These are phyloP conservation scores for Homarus americanus DNA, from an alignment of 1,140 invertebrate species.

Conservation along the genomic window DNA sequence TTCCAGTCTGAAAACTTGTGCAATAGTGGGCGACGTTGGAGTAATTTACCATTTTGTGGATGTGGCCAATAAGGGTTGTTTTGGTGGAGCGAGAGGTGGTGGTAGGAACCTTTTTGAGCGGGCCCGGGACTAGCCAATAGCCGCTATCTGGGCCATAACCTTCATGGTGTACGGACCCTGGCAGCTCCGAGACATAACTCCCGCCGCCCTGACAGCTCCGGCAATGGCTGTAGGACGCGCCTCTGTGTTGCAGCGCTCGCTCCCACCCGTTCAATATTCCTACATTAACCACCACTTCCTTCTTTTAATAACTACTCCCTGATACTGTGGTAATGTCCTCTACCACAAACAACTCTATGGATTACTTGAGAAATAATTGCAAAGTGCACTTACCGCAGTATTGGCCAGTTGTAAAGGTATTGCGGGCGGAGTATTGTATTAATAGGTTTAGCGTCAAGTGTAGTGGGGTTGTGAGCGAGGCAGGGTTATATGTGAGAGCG, in stretches of 20 bases:
- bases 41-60: not conserved
- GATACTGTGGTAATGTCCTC: not conserved
- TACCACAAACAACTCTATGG: no score
- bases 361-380: no score
- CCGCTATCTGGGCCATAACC: conserved; percentile 48
- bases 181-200: conserved; percentile 46
- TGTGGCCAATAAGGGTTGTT: not conserved
- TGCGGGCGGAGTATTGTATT: no score
- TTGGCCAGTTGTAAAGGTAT: no score
- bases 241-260: not conserved
- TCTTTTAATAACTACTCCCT: not conserved
- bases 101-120: not conserved
- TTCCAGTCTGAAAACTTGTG: not conserved
- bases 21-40: not conserved
- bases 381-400: no score
- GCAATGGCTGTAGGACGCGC: conserved; percentile 37
- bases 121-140: conserved; percentile 21
- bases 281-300: not conserved
- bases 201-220: conserved; percentile 29
- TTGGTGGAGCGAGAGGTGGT: not conserved
- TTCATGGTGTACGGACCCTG: conserved; percentile 38
- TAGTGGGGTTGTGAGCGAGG: not conserved
- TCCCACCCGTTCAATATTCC: not conserved
- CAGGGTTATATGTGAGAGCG: conserved; percentile 5
- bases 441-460: not conserved